Percentiles rank a stretch among this genome's conserved stretches.
Evolutionary conservation across 2,888 invertebrate species (phyloP).

Genomic region (Dryadula phaetusa): DNA sequence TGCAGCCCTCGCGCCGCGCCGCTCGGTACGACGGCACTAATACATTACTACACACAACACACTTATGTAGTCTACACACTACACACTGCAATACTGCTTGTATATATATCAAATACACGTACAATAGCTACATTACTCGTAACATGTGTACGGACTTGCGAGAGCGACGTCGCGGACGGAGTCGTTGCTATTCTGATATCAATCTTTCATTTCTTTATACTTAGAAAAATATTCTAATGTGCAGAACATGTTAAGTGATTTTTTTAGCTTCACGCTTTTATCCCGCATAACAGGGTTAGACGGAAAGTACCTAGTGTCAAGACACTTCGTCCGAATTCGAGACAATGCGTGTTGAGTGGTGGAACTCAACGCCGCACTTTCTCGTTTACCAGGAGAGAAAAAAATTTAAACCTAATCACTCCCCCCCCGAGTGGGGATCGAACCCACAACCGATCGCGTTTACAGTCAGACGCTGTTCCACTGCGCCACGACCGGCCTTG

Average conservation of each 20-base stretch:
- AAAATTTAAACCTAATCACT: too few species aligned
- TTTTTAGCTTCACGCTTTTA: background rate
- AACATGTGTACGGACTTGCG: background rate
- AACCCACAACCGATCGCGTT: background rate
- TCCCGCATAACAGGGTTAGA: background rate
- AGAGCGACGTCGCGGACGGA: background rate
- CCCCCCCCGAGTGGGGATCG: background rate
- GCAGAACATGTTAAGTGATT: background rate
- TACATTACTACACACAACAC: background rate
- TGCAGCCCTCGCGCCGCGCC: background rate
- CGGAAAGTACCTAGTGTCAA: background rate
- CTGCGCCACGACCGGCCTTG: background rate
- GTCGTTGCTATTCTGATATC: background rate
- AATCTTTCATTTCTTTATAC: background rate
- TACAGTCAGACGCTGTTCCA: background rate
- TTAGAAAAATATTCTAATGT: background rate
- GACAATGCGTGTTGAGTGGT: too few species aligned
- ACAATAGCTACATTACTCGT: background rate
- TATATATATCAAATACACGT: too few species aligned
- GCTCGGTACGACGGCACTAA: background rate
- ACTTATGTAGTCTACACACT: background rate
- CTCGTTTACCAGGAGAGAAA: too few species aligned
- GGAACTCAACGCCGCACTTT: too few species aligned
- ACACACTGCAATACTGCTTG: too few species aligned
- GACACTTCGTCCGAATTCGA: too few species aligned